phyloP scores from a whole-genome alignment of 2,888 invertebrate species.

The Sesamia inferens region DNA sequence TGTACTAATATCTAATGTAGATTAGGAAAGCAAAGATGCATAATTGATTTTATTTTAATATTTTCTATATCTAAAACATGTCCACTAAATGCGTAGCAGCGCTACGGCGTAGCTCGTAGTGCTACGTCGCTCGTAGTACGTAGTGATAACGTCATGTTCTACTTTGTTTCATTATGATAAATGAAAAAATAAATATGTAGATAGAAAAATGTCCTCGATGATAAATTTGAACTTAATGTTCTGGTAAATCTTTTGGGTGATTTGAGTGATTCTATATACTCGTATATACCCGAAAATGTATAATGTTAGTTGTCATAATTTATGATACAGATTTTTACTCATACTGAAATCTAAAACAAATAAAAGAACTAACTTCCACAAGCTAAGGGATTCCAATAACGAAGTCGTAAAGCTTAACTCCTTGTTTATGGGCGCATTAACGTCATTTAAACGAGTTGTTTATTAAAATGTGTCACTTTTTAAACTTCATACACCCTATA shows the following conservation, averaged over 20 bases:
- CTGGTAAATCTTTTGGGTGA: not conserved
- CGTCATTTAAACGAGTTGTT: not conserved
- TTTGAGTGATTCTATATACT: no score
- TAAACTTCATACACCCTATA: not conserved
- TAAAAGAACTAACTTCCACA: not conserved
- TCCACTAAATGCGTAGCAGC: slow-evolving; percentile 5
- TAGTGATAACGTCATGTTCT: no score
- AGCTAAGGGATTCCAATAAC: not conserved
- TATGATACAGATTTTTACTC: not conserved
- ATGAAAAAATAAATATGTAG: no score
- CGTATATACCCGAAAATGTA: not conserved
- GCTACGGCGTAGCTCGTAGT: slow-evolving; percentile 35
- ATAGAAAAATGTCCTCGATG: not conserved
- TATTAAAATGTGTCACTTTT: not conserved
- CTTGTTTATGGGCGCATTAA: not conserved
- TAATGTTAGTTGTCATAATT: not conserved
- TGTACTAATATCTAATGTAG: no score
- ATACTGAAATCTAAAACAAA: not conserved
- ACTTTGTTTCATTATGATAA: no score
- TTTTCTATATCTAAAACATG: not conserved
- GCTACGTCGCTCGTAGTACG: not conserved
- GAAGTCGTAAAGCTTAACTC: not conserved
- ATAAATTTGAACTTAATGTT: not conserved
- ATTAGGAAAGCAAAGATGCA: not conserved
- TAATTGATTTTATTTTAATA: no score